Evolutionary conservation across 2,888 invertebrate species (phyloP).

Genomic region (Gymnosoma rotundatum): DNA sequence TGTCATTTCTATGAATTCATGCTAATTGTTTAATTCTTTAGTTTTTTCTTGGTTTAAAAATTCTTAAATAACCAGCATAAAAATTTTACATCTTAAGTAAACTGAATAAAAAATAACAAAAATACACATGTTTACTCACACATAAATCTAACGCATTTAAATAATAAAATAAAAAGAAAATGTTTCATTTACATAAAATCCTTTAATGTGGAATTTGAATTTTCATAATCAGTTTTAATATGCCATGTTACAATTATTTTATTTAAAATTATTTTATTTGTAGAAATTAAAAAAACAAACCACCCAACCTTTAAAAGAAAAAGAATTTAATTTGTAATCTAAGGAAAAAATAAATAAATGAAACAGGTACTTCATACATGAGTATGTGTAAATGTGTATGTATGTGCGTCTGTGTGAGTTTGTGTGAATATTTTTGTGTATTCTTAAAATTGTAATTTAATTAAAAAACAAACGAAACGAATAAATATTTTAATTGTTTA

Average conservation of each 20-base stretch:
- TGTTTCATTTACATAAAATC: conserved; percentile 5
- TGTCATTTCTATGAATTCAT: neutral
- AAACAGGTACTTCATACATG: neutral
- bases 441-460: conserved; percentile 69
- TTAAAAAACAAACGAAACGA: conserved; percentile 68
- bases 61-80: conserved; percentile 22
- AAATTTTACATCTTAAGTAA: conserved; percentile 41
- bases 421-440: conserved; percentile 16
- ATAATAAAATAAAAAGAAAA: conserved; percentile 29
- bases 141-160: conserved; percentile 13
- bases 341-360: neutral
- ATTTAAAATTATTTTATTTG: no score
- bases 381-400: neutral
- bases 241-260: no score
- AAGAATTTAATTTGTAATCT: conserved; percentile 1
- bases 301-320: conserved; percentile 21
- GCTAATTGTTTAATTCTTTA: conserved; percentile 17
- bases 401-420: neutral
- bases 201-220: no score
- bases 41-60: neutral
- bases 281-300: conserved; percentile 15
- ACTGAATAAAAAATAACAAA: neutral
- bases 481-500: conserved; percentile 69
- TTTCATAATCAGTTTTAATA: no score
- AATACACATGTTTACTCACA: neutral